Evolutionary conservation across 2,113 vertebrate genomes (phyloP).

Genomic region (Procapra przewalskii): DNA sequence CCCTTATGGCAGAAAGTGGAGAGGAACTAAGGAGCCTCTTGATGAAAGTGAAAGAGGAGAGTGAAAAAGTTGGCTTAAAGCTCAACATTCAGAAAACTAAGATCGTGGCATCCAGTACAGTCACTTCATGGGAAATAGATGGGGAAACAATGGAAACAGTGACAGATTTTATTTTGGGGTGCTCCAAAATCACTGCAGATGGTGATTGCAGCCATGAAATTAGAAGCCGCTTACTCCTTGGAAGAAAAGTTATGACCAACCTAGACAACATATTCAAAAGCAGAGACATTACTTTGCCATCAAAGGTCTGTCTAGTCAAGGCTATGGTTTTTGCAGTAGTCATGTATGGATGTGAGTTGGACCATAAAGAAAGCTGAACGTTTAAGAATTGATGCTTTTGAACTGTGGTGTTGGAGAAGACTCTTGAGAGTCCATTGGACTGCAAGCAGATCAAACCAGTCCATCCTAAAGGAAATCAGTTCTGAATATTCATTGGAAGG

Average conservation of each 20-base stretch:
- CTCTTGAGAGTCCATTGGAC: neutral
- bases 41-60: neutral
- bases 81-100: neutral
- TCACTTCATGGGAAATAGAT: neutral
- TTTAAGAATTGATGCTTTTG: neutral
- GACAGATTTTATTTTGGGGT: neutral
- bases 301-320: neutral
- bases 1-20: neutral
- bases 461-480: neutral
- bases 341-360: neutral
- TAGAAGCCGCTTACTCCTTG: neutral
- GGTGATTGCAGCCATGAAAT: neutral
- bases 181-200: neutral
- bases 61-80: neutral
- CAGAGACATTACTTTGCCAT: neutral
- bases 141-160: neutral
- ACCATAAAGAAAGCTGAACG: neutral
- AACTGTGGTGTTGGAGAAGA: neutral
- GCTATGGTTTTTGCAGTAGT: neutral
- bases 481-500: neutral
- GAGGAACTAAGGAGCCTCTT: neutral
- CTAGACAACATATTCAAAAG: neutral
- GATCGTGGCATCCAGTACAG: fast-evolving
- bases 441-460: neutral
- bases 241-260: neutral